A percentile compares a stretch with the other conserved stretches of the same genome.
phyloP scores from a whole-genome alignment of 2,888 invertebrate genomes.

The Caenorhabditis sp. region DNA sequence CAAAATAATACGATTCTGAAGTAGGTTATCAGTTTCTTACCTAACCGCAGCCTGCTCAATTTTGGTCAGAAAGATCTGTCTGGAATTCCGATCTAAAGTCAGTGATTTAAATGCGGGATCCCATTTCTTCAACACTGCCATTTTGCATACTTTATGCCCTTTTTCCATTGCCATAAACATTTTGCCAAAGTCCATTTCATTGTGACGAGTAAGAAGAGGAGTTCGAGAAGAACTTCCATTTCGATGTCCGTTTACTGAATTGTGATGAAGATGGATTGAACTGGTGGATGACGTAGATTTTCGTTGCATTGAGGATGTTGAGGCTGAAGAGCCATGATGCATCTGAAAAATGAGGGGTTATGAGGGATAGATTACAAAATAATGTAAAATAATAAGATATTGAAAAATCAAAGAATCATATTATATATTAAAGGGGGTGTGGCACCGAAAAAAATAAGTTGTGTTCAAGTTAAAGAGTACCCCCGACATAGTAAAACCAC shows the following conservation, averaged over 20 bases:
- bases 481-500: no score
- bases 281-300: conserved; percentile 3
- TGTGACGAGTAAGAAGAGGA: conserved; percentile 27
- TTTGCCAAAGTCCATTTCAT: conserved; percentile 60
- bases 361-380: no score
- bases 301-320: not conserved
- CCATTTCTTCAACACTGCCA: conserved; percentile 66
- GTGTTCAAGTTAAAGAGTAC: no score
- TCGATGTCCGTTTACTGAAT: conserved; percentile 16
- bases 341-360: not conserved
- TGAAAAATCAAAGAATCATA: no score
- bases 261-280: conserved; percentile 30
- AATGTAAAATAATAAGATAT: no score
- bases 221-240: conserved; percentile 3
- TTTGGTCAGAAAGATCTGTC: conserved; percentile 60
- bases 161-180: conserved; percentile 62
- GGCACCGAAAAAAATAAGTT: no score
- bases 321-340: not conserved
- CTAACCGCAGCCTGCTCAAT: conserved; percentile 44
- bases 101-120: conserved; percentile 64
- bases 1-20: not conserved
- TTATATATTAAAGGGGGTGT: no score
- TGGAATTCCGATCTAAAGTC: conserved; percentile 58
- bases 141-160: conserved; percentile 66
- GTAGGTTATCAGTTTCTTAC: conserved; percentile 14